Evolutionary conservation across 2,113 vertebrate species (phyloP).

Genomic region (Oenanthe melanoleuca): DNA sequence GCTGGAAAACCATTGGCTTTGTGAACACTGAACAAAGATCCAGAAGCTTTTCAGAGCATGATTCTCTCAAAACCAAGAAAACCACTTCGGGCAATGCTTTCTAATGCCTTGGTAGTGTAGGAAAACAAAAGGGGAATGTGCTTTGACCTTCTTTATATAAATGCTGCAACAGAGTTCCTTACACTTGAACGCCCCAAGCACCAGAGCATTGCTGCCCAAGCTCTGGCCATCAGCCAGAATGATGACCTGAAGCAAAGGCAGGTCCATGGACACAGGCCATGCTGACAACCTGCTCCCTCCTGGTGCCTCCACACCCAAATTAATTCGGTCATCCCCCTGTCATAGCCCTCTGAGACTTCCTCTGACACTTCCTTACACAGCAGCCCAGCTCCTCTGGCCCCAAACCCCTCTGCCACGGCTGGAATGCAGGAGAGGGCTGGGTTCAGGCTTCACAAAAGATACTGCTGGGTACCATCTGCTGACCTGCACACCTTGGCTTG

Average conservation of each 20-base stretch:
- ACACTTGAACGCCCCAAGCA: not conserved
- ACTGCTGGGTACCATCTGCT: not conserved
- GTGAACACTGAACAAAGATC: not conserved
- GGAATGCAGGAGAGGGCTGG: not conserved
- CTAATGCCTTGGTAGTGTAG: not conserved
- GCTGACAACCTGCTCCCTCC: not conserved
- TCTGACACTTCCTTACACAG: not conserved
- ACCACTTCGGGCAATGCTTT: not conserved
- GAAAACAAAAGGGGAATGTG: not conserved
- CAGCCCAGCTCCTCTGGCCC: accelerated
- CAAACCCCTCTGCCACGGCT: not conserved
- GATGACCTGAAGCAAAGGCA: not conserved
- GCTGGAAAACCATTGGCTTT: not conserved
- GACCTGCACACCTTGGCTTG: not conserved
- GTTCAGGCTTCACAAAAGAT: not conserved
- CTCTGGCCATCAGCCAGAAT: not conserved
- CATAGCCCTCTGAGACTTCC: not conserved
- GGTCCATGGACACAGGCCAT: no score
- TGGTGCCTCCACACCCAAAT: not conserved
- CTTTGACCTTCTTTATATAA: not conserved
- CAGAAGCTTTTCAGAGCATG: not conserved
- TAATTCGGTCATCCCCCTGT: no score
- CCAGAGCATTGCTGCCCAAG: not conserved
- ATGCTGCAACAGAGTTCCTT: not conserved
- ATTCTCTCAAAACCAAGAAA: not conserved